Base-by-base conservation (phyloP, 2,113 vertebrate genomes). In the Myotis brandtii region DNA sequence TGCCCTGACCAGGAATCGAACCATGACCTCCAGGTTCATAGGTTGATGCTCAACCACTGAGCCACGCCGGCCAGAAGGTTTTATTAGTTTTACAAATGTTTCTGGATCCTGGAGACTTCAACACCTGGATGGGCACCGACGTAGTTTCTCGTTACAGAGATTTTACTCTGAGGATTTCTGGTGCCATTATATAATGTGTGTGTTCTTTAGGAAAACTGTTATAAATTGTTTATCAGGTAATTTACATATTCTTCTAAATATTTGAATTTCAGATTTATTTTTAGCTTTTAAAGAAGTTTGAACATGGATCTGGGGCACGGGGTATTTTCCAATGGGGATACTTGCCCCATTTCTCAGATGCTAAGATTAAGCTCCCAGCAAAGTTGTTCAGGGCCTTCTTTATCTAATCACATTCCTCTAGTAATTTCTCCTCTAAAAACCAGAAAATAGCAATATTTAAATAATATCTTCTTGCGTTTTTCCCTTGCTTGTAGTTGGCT, bases 181-280 rank as follows among this genome's bases (percentile, higher is more conserved):
- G 48, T 67, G 13, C 1, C 6, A 48, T 67, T 67, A 27, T 12
- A 16, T 16, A 56, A 75, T 83, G 52, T 48, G 48, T 48, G 9
- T 54, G 9, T 70, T 95, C 32, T 82, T 30, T 37, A 17, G 43
- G 23, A 67, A 17, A 32, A 32, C 8, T 43, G 7, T 56, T 64
- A 50, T 34, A 70, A 40, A 69, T 70, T 2, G 5, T 73, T 95
- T 90, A 69, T 56, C 20, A 14, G 59, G 43, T n/a, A 62, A 48
- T 76, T 91, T 80, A 88, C 3, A 50, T 9, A 80, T 72, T 40
- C 50, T 20, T 50, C 34, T 64, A 76, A 75, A 86, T 43, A 50
- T n/a, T 77, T 77, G 59, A 77, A 72, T 89, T 81, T 91, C 64
- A 82, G 37, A 85, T 40, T 46, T 34, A 46, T 20, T 92, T 95